Conservation (phyloP, 1,140 invertebrate species). For the Leptestheria dahalacensis region DNA sequence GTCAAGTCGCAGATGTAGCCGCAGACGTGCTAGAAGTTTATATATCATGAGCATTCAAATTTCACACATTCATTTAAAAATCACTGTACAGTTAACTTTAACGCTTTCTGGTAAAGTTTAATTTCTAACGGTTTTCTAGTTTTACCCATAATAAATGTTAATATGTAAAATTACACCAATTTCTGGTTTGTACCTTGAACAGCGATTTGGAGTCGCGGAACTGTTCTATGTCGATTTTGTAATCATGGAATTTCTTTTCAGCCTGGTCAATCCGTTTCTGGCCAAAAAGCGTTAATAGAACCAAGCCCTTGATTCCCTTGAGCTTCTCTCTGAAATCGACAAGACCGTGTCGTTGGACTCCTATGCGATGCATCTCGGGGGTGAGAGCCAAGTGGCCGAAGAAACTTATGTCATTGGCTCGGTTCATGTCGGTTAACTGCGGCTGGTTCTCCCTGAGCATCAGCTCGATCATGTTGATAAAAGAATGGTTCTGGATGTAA, state of each 20-base stretch:
- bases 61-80: too few relatives aligned
- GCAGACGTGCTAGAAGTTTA: neutral
- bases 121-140: too few relatives aligned
- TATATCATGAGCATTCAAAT: too few relatives aligned
- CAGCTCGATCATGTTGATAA: constrained; percentile 33
- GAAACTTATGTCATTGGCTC: constrained; percentile 39
- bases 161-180: too few relatives aligned
- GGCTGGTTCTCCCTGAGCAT: constrained; percentile 27
- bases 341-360: constrained; percentile 29
- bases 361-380: constrained; percentile 32
- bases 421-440: constrained; percentile 29
- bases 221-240: neutral
- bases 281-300: neutral
- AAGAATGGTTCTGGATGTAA: constrained; percentile 28
- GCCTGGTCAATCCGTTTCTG: neutral
- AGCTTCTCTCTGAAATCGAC: neutral
- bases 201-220: neutral
- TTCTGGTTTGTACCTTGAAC: neutral
- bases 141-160: too few relatives aligned
- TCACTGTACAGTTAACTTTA: too few relatives aligned
- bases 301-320: neutral
- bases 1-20: neutral
- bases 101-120: too few relatives aligned
- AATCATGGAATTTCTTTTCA: neutral
- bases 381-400: constrained; percentile 40